These are phyloP conservation scores for Capromys pilorides DNA, from an alignment of 2,797 vertebrate species.

Conservation along the genomic window DNA sequence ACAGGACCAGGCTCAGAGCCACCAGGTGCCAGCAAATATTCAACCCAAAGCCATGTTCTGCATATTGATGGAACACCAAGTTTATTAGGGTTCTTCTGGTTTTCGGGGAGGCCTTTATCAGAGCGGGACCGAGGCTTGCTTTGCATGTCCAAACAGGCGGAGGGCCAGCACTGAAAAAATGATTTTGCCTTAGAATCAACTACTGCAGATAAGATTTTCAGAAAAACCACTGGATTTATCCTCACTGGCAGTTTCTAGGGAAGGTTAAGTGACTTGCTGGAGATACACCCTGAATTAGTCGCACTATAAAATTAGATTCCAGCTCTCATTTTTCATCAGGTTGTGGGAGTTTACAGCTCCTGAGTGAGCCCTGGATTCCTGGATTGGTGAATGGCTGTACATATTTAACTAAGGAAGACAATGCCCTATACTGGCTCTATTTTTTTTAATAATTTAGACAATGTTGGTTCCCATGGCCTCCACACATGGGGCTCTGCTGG, in stretches of 20 bases:
- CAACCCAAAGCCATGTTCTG: not conserved
- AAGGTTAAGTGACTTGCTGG: slow-evolving; percentile 8
- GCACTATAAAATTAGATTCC: not conserved
- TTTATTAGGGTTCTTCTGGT: slow-evolving; percentile 38
- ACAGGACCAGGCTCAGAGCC: not conserved
- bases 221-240: slow-evolving; percentile 9
- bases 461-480: not conserved
- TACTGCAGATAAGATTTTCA: slow-evolving; percentile 48
- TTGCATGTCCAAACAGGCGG: slow-evolving; percentile 45
- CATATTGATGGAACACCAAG: slow-evolving; percentile 13
- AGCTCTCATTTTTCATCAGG: not conserved
- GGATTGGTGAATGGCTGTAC: not conserved
- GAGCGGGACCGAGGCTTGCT: slow-evolving; percentile 15
- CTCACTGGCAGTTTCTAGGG: slow-evolving; percentile 7
- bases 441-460: slow-evolving; percentile 61
- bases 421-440: not conserved
- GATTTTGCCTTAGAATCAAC: slow-evolving; percentile 58
- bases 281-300: slow-evolving; percentile 4
- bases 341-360: not conserved
- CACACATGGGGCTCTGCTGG: not conserved
- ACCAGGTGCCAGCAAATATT: not conserved
- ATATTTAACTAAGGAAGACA: not conserved
- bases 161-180: slow-evolving; percentile 28
- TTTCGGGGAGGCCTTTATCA: slow-evolving; percentile 44
- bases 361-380: not conserved